These are phyloP conservation scores for Clepsis dumicolana DNA, from an alignment of 2,888 invertebrate genomes.

Conservation along the genomic window DNA sequence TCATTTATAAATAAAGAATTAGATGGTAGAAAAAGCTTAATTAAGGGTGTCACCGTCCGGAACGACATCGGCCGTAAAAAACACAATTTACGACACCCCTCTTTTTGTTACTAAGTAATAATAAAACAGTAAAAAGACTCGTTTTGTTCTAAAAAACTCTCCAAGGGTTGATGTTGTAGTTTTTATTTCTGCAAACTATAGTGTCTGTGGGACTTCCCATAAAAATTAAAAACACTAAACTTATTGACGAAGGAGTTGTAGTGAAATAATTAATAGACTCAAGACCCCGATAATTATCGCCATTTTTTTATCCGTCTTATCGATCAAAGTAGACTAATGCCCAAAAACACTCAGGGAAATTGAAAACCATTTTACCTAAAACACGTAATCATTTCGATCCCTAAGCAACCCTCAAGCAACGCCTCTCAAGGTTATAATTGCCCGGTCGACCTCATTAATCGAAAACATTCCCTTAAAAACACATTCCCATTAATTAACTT, in stretches of 20 bases:
- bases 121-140: conserved; percentile 30
- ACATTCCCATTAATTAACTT: conserved; percentile 35
- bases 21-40: conserved; percentile 25
- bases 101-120: conserved; percentile 29
- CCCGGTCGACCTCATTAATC: conserved; percentile 21
- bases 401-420: conserved; percentile 15
- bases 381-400: conserved; percentile 7
- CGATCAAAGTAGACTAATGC: conserved; percentile 12
- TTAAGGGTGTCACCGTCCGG: conserved; percentile 28
- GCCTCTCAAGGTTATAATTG: conserved; percentile 7
- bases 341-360: conserved; percentile 3
- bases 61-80: conserved; percentile 29
- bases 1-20: conserved; percentile 28
- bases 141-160: neutral
- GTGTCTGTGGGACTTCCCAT: too few relatives aligned
- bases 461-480: conserved; percentile 33
- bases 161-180: neutral
- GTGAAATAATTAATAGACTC: conserved; percentile 2
- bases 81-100: conserved; percentile 27
- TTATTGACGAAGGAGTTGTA: neutral
- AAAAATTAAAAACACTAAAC: neutral
- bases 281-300: neutral
- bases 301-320: neutral
- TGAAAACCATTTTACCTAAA: conserved; percentile 3
- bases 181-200: neutral